Conservation (phyloP, 2,797 vertebrate species). For the Sus cebifrons region DNA sequence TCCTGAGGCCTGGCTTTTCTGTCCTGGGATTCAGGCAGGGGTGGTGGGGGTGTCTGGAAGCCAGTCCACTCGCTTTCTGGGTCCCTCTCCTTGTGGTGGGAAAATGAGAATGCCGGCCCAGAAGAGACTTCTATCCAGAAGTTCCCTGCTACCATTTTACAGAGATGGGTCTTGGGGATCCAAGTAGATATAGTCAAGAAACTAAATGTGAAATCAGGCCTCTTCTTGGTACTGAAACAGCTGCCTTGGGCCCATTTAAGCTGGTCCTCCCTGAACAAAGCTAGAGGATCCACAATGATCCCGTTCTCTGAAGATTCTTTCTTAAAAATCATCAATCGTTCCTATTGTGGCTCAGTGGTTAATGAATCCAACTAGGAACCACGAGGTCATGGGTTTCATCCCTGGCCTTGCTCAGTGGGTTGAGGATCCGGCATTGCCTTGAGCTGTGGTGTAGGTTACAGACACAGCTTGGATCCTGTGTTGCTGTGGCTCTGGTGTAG, state of each 20-base stretch:
- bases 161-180: not conserved
- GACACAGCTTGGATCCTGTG: too few species aligned
- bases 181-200: not conserved
- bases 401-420: too few species aligned
- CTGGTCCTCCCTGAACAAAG: not conserved
- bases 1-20: not conserved
- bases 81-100: not conserved
- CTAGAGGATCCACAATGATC: not conserved
- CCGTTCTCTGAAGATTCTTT: not conserved
- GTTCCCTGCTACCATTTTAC: not conserved
- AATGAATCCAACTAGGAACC: too few species aligned
- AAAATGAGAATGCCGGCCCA: not conserved
- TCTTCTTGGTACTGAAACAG: not conserved
- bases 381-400: too few species aligned
- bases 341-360: too few species aligned
- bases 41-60: not conserved
- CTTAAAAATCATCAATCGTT: not conserved
- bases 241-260: not conserved
- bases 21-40: not conserved
- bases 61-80: not conserved
- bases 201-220: not conserved
- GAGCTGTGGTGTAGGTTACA: too few species aligned
- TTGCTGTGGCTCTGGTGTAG: too few species aligned
- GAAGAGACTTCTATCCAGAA: not conserved
- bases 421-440: too few species aligned